Conservation (phyloP, 2,113 vertebrate genomes). For the Thermophis baileyi region DNA sequence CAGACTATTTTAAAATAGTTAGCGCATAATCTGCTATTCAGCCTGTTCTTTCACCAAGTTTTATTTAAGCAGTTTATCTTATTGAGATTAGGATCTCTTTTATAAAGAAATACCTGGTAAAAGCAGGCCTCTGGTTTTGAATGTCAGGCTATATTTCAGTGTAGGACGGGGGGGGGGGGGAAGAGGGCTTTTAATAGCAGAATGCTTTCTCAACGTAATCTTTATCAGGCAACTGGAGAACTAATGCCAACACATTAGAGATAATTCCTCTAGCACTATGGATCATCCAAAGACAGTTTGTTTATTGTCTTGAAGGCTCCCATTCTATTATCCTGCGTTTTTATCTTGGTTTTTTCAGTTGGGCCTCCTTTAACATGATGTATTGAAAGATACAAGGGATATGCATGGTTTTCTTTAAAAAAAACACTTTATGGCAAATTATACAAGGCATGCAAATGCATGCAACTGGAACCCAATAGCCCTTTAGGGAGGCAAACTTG, state of each 20-base stretch:
- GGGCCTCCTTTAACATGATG: conserved; percentile 5
- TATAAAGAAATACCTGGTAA: conserved; percentile 62
- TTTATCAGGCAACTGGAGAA: conserved; percentile 56
- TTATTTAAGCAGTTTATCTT: conserved; percentile 71
- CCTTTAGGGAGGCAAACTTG: not conserved
- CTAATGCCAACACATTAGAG: conserved; percentile 53
- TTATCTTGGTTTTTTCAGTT: conserved; percentile 18
- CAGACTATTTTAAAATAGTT: conserved; percentile 53
- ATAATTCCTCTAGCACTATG: conserved; percentile 45
- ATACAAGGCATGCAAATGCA: not conserved
- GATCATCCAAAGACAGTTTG: conserved; percentile 22
- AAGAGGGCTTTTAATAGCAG: conserved; percentile 50
- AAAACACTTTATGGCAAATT: not conserved
- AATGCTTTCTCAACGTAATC: conserved; percentile 47
- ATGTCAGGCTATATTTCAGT: conserved; percentile 65
- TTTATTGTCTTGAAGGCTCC: conserved; percentile 39
- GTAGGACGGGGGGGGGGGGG: not conserved
- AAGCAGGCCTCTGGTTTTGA: conserved; percentile 61
- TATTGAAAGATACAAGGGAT: not conserved
- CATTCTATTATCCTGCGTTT: conserved; percentile 9
- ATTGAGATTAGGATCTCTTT: conserved; percentile 67
- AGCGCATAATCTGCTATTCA: conserved; percentile 48
- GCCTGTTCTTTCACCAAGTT: conserved; percentile 65
- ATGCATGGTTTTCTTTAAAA: not conserved
- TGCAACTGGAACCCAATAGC: not conserved